Conservation (phyloP, 2,113 vertebrate genomes). For the Gymnobelideus leadbeateri region DNA sequence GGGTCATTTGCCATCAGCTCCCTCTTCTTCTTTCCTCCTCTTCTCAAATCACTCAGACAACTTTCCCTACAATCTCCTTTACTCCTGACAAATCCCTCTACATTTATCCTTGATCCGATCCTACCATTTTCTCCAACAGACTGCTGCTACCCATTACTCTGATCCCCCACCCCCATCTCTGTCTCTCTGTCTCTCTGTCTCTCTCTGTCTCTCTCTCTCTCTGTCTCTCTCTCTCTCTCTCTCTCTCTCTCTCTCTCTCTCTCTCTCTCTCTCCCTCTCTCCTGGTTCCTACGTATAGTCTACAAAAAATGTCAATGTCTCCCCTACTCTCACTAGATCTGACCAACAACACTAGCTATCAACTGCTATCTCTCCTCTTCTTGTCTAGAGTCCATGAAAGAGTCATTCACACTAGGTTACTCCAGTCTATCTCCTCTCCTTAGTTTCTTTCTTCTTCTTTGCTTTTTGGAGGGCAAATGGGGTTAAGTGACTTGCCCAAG, state of each 20-base stretch:
- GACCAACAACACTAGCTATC: background rate
- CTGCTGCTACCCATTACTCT: background rate
- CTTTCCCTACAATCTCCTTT: background rate
- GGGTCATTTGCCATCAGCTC: background rate
- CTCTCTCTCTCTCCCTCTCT: too few relatives aligned
- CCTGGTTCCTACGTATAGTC: background rate
- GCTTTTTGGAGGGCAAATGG: too few relatives aligned
- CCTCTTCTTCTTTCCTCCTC: background rate
- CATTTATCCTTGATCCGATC: background rate
- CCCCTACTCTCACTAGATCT: background rate
- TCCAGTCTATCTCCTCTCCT: background rate
- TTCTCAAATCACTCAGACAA: background rate
- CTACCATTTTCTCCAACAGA: background rate
- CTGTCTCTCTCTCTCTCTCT: too few relatives aligned
- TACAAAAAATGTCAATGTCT: background rate
- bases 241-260: too few relatives aligned
- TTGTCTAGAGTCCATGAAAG: background rate
- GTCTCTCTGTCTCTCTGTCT: too few relatives aligned
- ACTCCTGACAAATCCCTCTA: background rate
- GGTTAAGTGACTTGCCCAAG: too few relatives aligned
- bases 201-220: too few relatives aligned
- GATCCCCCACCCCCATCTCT: background rate
- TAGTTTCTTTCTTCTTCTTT: too few relatives aligned
- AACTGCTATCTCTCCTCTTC: background rate
- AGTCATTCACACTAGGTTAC: background rate